phyloP scores from a whole-genome alignment of 1,140 invertebrate genomes.

The Pseudomyrmex dendroicus region DNA sequence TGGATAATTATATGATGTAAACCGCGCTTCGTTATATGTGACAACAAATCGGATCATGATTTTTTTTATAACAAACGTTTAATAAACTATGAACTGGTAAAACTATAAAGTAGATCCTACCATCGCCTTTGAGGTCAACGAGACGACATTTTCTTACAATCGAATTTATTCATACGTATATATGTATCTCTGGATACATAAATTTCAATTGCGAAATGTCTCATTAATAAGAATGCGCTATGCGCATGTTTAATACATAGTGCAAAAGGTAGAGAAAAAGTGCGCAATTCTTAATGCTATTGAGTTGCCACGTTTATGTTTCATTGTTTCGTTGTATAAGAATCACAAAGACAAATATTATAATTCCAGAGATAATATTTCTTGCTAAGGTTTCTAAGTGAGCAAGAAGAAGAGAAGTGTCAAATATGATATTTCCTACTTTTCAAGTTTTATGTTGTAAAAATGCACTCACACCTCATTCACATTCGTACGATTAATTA shows the following conservation, averaged over 20 bases:
- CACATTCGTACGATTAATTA: conserved; percentile 13
- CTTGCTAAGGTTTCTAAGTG: background rate
- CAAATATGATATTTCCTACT: conserved; percentile 8
- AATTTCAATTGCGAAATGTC: background rate
- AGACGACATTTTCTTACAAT: background rate
- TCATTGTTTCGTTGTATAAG: conserved; percentile 62
- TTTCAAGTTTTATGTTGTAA: conserved; percentile 1
- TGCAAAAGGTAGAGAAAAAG: conserved; percentile 55
- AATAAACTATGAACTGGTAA: conserved; percentile 40
- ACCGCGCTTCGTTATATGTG: conserved; percentile 9
- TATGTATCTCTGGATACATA: background rate
- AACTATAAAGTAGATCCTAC: conserved; percentile 19
- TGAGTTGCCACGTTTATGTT: conserved; percentile 20
- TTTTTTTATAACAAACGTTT: conserved; percentile 26
- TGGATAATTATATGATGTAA: conserved; percentile 18
- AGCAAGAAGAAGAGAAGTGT: conserved; percentile 12
- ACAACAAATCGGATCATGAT: conserved; percentile 45
- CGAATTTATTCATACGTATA: background rate
- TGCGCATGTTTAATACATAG: background rate
- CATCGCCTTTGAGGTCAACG: background rate
- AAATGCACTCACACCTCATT: conserved; percentile 16
- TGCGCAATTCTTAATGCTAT: conserved; percentile 13
- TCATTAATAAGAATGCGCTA: background rate
- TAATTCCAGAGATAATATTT: conserved; percentile 27
- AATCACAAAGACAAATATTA: conserved; percentile 8